A percentile compares a stretch with the other conserved stretches of the same genome.
These are phyloP conservation scores for Aleiodes leptofemur DNA, from an alignment of 2,888 invertebrate species.

Conservation along the genomic window DNA sequence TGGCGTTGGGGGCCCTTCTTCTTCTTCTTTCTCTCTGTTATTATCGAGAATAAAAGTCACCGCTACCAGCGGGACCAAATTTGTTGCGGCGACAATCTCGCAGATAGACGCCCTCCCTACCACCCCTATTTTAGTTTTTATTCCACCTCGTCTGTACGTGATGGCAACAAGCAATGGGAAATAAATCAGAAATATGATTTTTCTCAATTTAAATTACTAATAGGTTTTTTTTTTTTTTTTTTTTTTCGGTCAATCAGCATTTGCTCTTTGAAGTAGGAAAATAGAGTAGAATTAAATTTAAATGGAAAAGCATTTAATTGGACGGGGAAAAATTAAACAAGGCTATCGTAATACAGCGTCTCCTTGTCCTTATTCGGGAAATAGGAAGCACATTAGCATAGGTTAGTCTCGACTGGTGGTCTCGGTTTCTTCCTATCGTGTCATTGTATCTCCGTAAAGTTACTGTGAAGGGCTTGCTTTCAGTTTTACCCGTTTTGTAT, in stretches of 20 bases:
- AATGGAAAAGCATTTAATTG: slow-evolving; percentile 37
- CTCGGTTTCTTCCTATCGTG: slow-evolving; percentile 37
- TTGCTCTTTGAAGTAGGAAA: background rate
- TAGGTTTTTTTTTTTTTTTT: too few species aligned
- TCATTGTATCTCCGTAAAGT: slow-evolving; percentile 41
- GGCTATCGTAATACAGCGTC: slow-evolving; percentile 36
- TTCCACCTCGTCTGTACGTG: slow-evolving; percentile 47
- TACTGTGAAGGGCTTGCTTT: slow-evolving; percentile 55
- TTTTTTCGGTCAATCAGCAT: too few species aligned
- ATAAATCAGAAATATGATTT: background rate
- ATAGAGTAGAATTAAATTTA: background rate
- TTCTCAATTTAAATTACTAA: too few species aligned
- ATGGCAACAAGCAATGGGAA: slow-evolving; percentile 17
- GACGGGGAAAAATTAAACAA: slow-evolving; percentile 24
- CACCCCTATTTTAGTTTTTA: slow-evolving; percentile 25
- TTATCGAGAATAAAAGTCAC: slow-evolving; percentile 76
- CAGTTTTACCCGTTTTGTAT: slow-evolving; percentile 44
- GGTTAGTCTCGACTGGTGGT: slow-evolving; percentile 43
- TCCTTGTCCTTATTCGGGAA: slow-evolving; percentile 56
- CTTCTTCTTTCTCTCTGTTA: slow-evolving; percentile 67
- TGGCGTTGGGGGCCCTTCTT: slow-evolving; percentile 31
- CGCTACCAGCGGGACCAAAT: slow-evolving; percentile 69
- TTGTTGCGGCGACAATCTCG: slow-evolving; percentile 70
- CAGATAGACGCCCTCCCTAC: slow-evolving; percentile 33
- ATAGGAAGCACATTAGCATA: slow-evolving; percentile 67